Conservation (phyloP, 2,888 invertebrate species). For the Gastracanthus pulcherrimus region DNA sequence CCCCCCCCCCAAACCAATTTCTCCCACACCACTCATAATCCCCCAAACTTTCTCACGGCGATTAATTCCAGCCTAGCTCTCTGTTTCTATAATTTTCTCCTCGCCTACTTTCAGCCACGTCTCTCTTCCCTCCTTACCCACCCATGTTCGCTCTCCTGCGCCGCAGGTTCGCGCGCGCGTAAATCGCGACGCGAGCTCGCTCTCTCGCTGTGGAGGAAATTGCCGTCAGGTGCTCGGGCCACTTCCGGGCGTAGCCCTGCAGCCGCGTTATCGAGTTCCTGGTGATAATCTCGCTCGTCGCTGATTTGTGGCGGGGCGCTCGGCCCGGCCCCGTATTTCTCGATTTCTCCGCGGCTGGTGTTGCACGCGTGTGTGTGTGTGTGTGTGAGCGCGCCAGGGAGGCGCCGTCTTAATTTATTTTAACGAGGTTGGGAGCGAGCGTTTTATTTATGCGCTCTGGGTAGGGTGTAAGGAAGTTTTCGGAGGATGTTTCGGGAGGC, state of each 20-base stretch:
- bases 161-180: conserved; percentile 7
- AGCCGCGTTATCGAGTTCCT: conserved; percentile 69
- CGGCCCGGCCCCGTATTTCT: conserved; percentile 23
- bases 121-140: background rate
- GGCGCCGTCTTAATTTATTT: conserved; percentile 48
- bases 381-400: background rate
- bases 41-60: too few relatives aligned
- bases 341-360: conserved; percentile 16
- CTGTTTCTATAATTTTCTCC: background rate
- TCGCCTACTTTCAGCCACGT: background rate
- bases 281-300: conserved; percentile 66
- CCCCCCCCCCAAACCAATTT: too few relatives aligned
- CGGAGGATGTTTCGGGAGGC: background rate
- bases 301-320: conserved; percentile 62
- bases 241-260: conserved; percentile 63
- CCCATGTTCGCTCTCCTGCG: background rate
- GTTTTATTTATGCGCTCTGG: conserved; percentile 48
- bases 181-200: conserved; percentile 55
- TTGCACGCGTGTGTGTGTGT: background rate
- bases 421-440: conserved; percentile 10
- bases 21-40: too few relatives aligned
- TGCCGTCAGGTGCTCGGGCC: conserved; percentile 69
- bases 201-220: too few relatives aligned
- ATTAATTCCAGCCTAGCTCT: background rate
- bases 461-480: too few relatives aligned